Evolutionary conservation across 2,888 invertebrate genomes (phyloP), one percentile per base, ranked within the genome.

Genomic region (Drosophila peninsularis): DNA sequence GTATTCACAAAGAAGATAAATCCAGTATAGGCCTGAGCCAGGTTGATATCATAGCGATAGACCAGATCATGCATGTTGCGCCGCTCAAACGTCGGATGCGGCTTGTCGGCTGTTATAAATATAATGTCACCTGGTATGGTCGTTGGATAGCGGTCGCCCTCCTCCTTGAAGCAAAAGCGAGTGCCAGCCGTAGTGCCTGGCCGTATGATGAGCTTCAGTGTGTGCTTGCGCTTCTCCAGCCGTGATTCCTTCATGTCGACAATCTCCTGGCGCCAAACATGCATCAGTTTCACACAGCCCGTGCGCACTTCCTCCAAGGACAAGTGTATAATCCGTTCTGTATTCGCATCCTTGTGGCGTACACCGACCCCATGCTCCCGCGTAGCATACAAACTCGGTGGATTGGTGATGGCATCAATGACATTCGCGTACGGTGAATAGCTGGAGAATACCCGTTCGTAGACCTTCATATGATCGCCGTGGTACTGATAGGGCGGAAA

Each of bases 241-340:
- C 93, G 93, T 0, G 94, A 93, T 88, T 95, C 93, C 9, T 95
- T 94, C 47, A 94, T 94, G 63, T 95, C 95, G 0, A 94, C 93
- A 82, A 96, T 95, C 7, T 96, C 95, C 50, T 95, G 93, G 42
- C 96, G 93, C 88, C 95, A 95, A 41, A 97, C 96, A 92, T 96
- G 96, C 95, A 97, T 96, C 90, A 96, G 95, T 91, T 97, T 97
- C n/a, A 96, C 92, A 0, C 96, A 95, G 0, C 97, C 97, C 80
- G 94, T 94, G 90, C 94, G 96, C 9, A 95, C 90, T 88, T 96
- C 96, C 75, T 94, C 93, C 47, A 95, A 90, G n/a, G 94, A 94
- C 62, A 96, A 91, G 41, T 92, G 92, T 27, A 96, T 91, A 7
- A 93, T 92, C 80, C 94, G 94, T 75, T 93, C 93, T 36, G 95